Percentiles rank a stretch among this genome's conserved stretches.
Evolutionary conservation across 1,140 invertebrate genomes (phyloP).

Genomic region (Drosophila bifasciata): DNA sequence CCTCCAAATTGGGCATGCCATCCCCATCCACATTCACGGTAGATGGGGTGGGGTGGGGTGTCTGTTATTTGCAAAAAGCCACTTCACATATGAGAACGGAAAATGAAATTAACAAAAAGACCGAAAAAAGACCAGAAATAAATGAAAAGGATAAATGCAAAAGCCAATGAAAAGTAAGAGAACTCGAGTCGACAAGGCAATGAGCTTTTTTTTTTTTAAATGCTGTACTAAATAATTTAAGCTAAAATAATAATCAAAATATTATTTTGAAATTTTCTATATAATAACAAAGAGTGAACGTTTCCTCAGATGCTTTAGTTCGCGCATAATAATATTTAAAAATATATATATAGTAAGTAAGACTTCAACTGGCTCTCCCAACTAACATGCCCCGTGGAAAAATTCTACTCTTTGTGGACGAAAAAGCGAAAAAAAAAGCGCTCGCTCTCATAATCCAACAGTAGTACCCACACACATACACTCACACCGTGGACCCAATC

Average conservation of each 20-base stretch:
- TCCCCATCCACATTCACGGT: too few relatives aligned
- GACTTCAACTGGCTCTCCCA: background rate
- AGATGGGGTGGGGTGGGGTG: too few relatives aligned
- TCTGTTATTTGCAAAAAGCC: slow-evolving; percentile 65
- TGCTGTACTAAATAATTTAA: background rate
- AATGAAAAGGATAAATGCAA: background rate
- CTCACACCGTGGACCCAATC: slow-evolving; percentile 22
- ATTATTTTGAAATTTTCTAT: background rate
- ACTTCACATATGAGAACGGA: slow-evolving; percentile 69
- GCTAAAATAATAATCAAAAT: background rate
- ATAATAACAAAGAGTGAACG: too few relatives aligned
- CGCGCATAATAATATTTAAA: too few relatives aligned
- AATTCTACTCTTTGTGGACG: background rate
- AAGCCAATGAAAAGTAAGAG: background rate
- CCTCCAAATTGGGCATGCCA: slow-evolving; percentile 34
- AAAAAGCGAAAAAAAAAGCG: too few relatives aligned
- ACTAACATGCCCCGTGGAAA: background rate
- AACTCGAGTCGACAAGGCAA: background rate
- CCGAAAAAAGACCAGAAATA: slow-evolving; percentile 20
- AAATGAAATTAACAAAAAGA: slow-evolving; percentile 73
- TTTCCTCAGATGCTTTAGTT: too few relatives aligned
- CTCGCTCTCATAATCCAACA: slow-evolving; percentile 55
- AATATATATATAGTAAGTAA: too few relatives aligned
- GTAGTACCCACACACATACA: slow-evolving; percentile 33
- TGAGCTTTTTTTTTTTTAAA: background rate